Evolutionary conservation across 2,888 invertebrate genomes (phyloP).

Genomic region (Xanthorhoe designata): DNA sequence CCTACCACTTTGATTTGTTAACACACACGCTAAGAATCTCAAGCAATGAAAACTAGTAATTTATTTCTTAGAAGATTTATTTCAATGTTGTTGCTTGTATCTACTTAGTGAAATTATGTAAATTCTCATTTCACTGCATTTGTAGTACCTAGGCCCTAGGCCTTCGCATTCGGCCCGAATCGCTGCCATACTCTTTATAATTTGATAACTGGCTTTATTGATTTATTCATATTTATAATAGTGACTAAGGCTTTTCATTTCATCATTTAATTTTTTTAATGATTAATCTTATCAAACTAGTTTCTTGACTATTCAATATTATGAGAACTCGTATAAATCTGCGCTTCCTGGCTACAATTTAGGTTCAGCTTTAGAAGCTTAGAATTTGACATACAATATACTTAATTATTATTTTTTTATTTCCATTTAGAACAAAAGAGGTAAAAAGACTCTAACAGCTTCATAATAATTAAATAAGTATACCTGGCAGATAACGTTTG

Average conservation of each 20-base stretch:
- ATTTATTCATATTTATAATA: constrained; percentile 22
- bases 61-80: neutral
- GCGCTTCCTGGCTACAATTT: too few relatives aligned
- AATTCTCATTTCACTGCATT: constrained; percentile 19
- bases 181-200: constrained; percentile 8
- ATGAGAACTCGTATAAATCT: too few relatives aligned
- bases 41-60: too few relatives aligned
- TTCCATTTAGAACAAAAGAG: constrained; percentile 4
- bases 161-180: constrained; percentile 11
- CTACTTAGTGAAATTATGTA: constrained; percentile 28
- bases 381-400: too few relatives aligned
- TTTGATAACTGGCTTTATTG: constrained; percentile 17
- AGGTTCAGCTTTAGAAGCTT: too few relatives aligned
- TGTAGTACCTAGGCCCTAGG: too few relatives aligned
- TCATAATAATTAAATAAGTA: constrained; percentile 13
- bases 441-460: neutral
- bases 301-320: neutral
- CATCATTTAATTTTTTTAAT: constrained; percentile 14
- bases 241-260: neutral
- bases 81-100: constrained; percentile 1
- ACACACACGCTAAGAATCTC: too few relatives aligned
- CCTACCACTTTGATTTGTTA: constrained; percentile 25
- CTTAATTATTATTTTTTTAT: too few relatives aligned
- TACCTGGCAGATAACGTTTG: constrained; percentile 6
- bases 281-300: neutral